Evolutionary conservation across 2,888 invertebrate genomes (phyloP).

Genomic region (Galerucella nymphaeae): DNA sequence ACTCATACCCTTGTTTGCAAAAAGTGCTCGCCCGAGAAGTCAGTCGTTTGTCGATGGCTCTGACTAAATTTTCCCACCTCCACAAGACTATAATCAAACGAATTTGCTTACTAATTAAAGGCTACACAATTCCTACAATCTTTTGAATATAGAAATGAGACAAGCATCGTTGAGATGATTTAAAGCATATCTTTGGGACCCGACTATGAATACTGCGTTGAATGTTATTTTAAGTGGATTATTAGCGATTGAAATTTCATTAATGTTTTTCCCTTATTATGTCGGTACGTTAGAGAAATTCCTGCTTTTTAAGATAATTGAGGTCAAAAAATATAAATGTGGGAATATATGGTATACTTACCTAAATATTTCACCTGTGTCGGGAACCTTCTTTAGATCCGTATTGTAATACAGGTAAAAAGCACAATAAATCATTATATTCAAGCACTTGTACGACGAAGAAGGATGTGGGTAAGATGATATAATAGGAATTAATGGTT

Average conservation of each 20-base stretch:
- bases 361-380: conserved; percentile 11
- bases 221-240: conserved; percentile 4
- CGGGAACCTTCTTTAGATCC: not conserved
- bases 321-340: conserved; percentile 24
- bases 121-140: too few species aligned
- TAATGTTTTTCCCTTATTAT: not conserved
- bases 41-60: too few species aligned
- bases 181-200: too few species aligned
- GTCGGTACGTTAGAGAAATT: not conserved
- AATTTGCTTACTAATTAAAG: too few species aligned
- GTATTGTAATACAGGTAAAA: conserved; percentile 28
- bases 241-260: conserved; percentile 2
- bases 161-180: too few species aligned
- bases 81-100: too few species aligned
- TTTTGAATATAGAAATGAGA: too few species aligned
- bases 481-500: conserved; percentile 20
- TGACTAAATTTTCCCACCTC: too few species aligned
- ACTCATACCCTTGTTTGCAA: too few species aligned
- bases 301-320: conserved; percentile 6
- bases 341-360: too few species aligned
- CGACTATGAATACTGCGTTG: not conserved
- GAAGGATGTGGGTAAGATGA: conserved; percentile 25
- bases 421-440: conserved; percentile 29
- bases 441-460: conserved; percentile 17
- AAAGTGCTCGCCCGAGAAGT: too few species aligned